phyloP scores from a whole-genome alignment of 2,113 vertebrate genomes.

The Pogonocichla stellata region DNA sequence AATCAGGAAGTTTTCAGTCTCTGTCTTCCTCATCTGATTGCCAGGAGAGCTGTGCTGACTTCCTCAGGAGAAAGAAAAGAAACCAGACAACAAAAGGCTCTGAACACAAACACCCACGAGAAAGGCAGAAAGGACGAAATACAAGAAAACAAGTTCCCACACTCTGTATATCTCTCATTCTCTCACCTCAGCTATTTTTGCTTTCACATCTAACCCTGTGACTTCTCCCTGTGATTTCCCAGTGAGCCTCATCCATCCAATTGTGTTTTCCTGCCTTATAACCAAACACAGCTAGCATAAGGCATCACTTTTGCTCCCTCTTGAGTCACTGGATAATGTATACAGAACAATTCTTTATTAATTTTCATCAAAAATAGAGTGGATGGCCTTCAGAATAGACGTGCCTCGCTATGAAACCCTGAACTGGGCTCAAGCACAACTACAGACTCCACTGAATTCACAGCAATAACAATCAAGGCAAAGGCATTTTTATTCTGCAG shows the following conservation, averaged over 20 bases:
- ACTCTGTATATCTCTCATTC: background rate
- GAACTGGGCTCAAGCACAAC: background rate
- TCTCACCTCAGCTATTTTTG: background rate
- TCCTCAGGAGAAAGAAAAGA: background rate
- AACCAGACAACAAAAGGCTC: background rate
- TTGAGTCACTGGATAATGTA: no score
- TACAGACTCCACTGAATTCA: background rate
- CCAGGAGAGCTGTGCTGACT: accelerated
- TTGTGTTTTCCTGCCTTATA: background rate
- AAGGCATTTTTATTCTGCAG: background rate
- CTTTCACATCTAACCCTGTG: background rate
- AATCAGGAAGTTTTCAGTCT: background rate
- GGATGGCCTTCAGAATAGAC: background rate
- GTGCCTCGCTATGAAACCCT: background rate
- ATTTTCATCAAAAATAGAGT: background rate
- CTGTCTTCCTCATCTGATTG: background rate
- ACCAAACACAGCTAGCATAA: background rate
- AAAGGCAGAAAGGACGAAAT: background rate
- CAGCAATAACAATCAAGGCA: background rate
- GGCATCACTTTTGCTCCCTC: background rate
- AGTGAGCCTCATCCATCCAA: background rate
- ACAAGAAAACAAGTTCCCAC: background rate
- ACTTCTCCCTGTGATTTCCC: background rate
- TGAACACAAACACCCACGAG: background rate
- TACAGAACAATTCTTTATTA: background rate